Evolutionary conservation across 2,113 vertebrate species (phyloP).

Genomic region (Sinosuthora webbiana): DNA sequence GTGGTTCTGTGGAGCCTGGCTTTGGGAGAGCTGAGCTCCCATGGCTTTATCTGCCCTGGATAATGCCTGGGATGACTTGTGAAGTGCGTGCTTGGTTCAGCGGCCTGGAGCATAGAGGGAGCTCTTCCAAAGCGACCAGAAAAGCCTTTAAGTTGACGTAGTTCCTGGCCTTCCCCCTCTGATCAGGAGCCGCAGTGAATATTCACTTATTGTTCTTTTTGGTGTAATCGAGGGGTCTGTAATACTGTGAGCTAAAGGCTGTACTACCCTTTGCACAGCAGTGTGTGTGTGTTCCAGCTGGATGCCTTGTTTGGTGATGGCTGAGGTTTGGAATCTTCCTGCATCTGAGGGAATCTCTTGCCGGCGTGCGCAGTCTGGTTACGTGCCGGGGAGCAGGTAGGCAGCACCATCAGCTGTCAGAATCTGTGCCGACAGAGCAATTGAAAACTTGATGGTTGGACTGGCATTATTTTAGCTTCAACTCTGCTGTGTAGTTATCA

Average conservation of each 20-base stretch:
- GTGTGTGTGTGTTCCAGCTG: accelerated
- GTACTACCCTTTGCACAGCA: accelerated
- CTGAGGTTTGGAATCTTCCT: neutral
- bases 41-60: neutral
- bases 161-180: constrained; percentile 24
- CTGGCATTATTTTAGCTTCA: neutral
- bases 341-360: neutral
- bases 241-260: accelerated
- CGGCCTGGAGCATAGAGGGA: constrained; percentile 39
- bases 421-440: neutral
- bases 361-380: accelerated
- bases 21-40: neutral
- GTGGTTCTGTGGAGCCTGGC: neutral
- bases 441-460: neutral
- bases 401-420: neutral
- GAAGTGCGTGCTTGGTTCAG: neutral
- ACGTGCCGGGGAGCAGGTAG: neutral
- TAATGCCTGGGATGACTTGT: neutral
- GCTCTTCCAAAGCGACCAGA: neutral
- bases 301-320: neutral
- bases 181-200: neutral
- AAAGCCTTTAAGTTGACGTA: neutral
- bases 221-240: neutral
- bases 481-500: neutral
- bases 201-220: neutral